phyloP scores from a whole-genome alignment of 2,113 vertebrate species.

The Datnioides undecimradiatus region DNA sequence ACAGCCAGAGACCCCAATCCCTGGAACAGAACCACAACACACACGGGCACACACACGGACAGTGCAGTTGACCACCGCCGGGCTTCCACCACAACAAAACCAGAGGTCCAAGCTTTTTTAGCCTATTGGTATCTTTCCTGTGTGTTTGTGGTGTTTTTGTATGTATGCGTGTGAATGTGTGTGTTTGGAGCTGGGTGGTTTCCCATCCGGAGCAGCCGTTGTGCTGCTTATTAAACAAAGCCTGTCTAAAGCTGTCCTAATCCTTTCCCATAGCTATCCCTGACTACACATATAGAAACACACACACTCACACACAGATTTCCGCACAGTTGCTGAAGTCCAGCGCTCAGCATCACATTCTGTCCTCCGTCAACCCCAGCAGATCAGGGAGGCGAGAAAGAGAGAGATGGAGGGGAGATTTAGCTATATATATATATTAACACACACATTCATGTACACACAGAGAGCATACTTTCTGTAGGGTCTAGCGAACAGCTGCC shows the following conservation, averaged over 20 bases:
- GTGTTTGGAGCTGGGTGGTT: slow-evolving; percentile 66
- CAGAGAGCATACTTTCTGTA: slow-evolving; percentile 31
- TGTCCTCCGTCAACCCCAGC: slow-evolving; percentile 65
- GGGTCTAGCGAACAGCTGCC: slow-evolving; percentile 27
- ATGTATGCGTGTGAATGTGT: slow-evolving; percentile 41
- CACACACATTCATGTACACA: not conserved
- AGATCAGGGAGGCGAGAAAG: slow-evolving; percentile 31
- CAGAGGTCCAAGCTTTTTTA: slow-evolving; percentile 51
- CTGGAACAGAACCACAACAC: slow-evolving; percentile 60
- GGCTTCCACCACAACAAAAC: slow-evolving; percentile 54
- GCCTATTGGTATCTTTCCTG: slow-evolving; percentile 30
- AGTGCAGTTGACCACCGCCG: slow-evolving; percentile 29
- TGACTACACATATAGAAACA: slow-evolving; percentile 66
- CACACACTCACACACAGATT: slow-evolving; percentile 58
- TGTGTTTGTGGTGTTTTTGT: slow-evolving; percentile 25
- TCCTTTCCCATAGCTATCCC: slow-evolving; percentile 84
- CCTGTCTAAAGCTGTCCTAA: slow-evolving; percentile 84
- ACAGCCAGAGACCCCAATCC: slow-evolving; percentile 71
- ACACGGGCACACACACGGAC: slow-evolving; percentile 4
- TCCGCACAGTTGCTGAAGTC: slow-evolving; percentile 76
- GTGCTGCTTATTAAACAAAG: slow-evolving; percentile 86
- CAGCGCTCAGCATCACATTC: slow-evolving; percentile 78
- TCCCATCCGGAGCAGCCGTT: slow-evolving; percentile 80
- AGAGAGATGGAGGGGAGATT: slow-evolving; percentile 1
- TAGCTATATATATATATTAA: not conserved